Evolutionary conservation across 2,888 invertebrate species (phyloP), one percentile per base, ranked within the genome.

Genomic region (Stenichneumon culpator): DNA sequence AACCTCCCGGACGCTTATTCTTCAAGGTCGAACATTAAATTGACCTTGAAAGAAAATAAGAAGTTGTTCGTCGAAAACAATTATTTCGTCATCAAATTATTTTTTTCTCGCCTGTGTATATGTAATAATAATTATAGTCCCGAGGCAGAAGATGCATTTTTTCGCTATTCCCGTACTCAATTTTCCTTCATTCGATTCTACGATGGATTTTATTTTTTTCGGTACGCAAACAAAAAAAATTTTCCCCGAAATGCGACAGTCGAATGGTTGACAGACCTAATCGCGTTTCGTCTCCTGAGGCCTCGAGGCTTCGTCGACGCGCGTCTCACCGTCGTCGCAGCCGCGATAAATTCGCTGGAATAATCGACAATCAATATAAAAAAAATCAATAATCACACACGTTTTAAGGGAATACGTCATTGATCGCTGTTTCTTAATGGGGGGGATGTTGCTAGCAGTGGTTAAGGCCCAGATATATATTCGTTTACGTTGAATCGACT

Each of bases 281-380:
- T 93, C 85, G 93, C 93, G 88, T 93, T 93, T 88, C 91, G 91
- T 84, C 93, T 92, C 90, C 90, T 91, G 84, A 93, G 90, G 77
- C 81, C 90, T 80, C 93, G 92, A 84, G 90, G 87, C 87, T 90
- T 92, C 87, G 89, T 87, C 83, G 90, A 87, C 39, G 82, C 82
- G 72, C 70, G 86, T 79, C 82, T 86, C 75, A 79, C 81, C 83
- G 85, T 79, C 88, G 88, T 80, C 80, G 90, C 85, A 86, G 89
- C 86, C 82, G 86, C 89, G 79, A 91, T 89, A 88, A 92, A 90
- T 87, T 90, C 89, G 89, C 92, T 92, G 91, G 87, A 91, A 92
- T 84, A 88, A 89, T 88, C 88, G 77, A 84, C 83, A 77, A 60
- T 77, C 79, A 16, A 28, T 7, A 19, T 5, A 2, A 4, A 6